Percentiles rank a stretch among this genome's conserved stretches.
phyloP scores from a whole-genome alignment of 2,888 invertebrate genomes.

The Phymatocera aterrima region DNA sequence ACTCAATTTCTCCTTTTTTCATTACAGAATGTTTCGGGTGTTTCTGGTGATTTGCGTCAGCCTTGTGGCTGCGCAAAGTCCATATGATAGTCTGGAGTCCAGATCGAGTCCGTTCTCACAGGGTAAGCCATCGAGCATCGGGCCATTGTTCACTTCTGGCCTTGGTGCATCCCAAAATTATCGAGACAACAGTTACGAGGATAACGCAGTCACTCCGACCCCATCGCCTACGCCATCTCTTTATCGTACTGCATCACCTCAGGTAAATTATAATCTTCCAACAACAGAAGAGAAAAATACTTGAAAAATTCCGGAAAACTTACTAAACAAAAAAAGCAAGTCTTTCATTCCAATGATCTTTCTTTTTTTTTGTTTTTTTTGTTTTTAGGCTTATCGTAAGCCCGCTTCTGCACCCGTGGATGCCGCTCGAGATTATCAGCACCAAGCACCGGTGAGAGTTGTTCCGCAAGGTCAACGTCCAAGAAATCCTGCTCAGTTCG shows the following conservation, averaged over 20 bases:
- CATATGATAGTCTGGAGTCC: slow-evolving; percentile 66
- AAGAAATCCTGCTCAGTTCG: slow-evolving; percentile 57
- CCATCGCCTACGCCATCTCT: slow-evolving; percentile 67
- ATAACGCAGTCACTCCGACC: slow-evolving; percentile 72
- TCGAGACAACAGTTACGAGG: slow-evolving; percentile 72
- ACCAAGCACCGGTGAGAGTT: slow-evolving; percentile 52
- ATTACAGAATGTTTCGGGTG: slow-evolving; percentile 66
- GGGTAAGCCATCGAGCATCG: slow-evolving; percentile 66
- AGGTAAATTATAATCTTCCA: slow-evolving; percentile 54
- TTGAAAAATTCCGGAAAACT: too few relatives aligned
- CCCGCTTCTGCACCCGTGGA: slow-evolving; percentile 55
- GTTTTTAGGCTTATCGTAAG: slow-evolving; percentile 64
- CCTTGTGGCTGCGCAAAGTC: slow-evolving; percentile 63
- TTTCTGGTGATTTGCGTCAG: slow-evolving; percentile 65
- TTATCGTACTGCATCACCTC: slow-evolving; percentile 62
- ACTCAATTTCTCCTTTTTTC: background rate
- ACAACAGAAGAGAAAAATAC: background rate
- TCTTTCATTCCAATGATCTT: slow-evolving; percentile 3
- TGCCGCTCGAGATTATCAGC: slow-evolving; percentile 57
- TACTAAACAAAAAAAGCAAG: too few relatives aligned
- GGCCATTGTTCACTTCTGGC: slow-evolving; percentile 67
- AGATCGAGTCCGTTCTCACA: slow-evolving; percentile 64
- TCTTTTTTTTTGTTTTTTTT: background rate
- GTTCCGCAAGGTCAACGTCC: slow-evolving; percentile 55
- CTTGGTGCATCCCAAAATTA: slow-evolving; percentile 65